Evolutionary conservation across 2,888 invertebrate genomes (phyloP), one percentile per base, ranked within the genome.

Genomic region (Drosophila yooni): DNA sequence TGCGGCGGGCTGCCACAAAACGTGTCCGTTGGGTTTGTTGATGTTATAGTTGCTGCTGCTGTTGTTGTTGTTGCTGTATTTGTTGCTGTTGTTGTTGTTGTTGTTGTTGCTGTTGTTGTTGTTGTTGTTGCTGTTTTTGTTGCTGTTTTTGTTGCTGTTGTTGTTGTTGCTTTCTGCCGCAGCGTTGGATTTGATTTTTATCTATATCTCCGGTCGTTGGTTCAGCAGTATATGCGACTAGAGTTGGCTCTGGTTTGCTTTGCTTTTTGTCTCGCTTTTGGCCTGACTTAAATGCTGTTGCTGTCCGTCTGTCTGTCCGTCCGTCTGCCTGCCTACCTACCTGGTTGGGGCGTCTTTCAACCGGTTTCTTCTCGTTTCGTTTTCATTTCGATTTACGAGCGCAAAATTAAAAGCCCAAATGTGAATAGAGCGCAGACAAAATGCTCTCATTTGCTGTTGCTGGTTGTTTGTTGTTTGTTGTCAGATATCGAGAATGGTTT

Each of bases 311-410:
- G 58, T 3, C 65, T 57, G 65, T 36, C 53, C 51, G 70, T 29
- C 63, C 29, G 69, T 18, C 61, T 54, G 68, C 36, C 63, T 67
- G 63, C 15, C 46, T 46, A 25, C 46, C 25, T 25, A 46, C 46
- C 25, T 53, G 52, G 70, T 71, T 76, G 72, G 81, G 81, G 72
- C 81, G 79, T 81, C 77, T 76, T 53, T 79, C 48, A 83, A 83
- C 77, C 83, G 82, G 84, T 87, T 85, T 70, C 61, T 56, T 68
- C 70, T 72, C 77, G 79, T 85, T 88, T 85, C 89, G 83, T 89
- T 91, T 90, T 91, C 91, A 82, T 89, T 89, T 89, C 84, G 79
- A 89, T 89, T 88, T 89, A 85, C 82, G 88, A 90, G 88, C 82
- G 70, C 79, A 89, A 88, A 86, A 86, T 88, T 76, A 74, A 79